Evolutionary conservation across 2,113 vertebrate species (phyloP).

Genomic region (Hydrochoerus hydrochaeris): DNA sequence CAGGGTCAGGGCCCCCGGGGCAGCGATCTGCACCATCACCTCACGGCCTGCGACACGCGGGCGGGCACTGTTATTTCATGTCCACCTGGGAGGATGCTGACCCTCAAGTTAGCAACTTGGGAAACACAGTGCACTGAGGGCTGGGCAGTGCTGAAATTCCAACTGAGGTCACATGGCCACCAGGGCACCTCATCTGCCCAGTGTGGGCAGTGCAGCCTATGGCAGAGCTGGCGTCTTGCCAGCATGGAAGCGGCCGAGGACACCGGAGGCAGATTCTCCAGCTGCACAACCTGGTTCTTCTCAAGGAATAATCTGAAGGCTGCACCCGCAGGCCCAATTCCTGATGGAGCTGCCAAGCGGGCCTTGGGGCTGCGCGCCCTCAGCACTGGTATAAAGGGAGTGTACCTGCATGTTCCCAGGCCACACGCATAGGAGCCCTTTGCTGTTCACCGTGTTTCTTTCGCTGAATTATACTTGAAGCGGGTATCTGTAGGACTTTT

Average conservation of each 20-base stretch:
- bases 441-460: constrained; percentile 15
- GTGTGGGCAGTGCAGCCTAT: not conserved
- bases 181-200: not conserved
- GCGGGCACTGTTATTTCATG: not conserved
- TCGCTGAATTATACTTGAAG: not conserved
- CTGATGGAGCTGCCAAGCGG: not conserved
- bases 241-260: not conserved
- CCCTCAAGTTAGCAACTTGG: not conserved
- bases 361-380: not conserved
- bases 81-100: not conserved
- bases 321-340: not conserved
- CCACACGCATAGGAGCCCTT: not conserved
- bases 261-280: not conserved
- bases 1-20: not conserved
- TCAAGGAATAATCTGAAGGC: not conserved
- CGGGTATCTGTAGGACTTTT: not conserved
- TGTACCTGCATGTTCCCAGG: not conserved
- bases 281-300: not conserved
- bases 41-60: too few species aligned
- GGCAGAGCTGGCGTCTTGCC: not conserved
- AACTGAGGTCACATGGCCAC: not conserved
- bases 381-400: not conserved
- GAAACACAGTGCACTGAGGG: not conserved
- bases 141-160: not conserved
- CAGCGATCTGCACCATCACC: not conserved